phyloP scores from a whole-genome alignment of 2,113 vertebrate species.

The Phylloscopus trochiloides region DNA sequence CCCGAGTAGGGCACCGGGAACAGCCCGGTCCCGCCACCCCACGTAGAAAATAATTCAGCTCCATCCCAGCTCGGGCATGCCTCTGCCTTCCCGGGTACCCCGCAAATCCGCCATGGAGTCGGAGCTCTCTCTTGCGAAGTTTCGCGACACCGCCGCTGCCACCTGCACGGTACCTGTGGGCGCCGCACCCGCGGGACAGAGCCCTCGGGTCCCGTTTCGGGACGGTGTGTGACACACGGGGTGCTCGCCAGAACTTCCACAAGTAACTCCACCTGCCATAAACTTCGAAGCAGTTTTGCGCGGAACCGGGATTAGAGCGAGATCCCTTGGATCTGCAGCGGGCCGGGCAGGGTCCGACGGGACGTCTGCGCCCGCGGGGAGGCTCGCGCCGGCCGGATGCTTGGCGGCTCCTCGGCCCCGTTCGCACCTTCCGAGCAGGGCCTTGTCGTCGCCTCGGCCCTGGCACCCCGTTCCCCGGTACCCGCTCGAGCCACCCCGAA shows the following conservation, averaged over 20 bases:
- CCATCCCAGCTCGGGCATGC: neutral
- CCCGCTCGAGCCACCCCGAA: neutral
- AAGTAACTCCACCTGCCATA: neutral
- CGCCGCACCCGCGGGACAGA: neutral
- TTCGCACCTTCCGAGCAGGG: neutral
- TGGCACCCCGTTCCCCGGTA: neutral
- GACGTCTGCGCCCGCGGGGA: neutral
- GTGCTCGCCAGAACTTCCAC: neutral
- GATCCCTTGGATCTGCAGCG: neutral
- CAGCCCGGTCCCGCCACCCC: neutral
- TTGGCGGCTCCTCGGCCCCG: neutral
- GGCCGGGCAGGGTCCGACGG: neutral
- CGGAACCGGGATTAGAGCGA: neutral
- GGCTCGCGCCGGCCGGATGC: neutral
- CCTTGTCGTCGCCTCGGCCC: neutral
- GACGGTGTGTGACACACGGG: neutral
- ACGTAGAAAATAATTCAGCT: neutral
- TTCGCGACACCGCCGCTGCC: neutral
- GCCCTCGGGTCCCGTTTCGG: neutral
- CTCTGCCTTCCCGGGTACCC: neutral
- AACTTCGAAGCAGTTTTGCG: neutral
- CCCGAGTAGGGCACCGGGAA: neutral
- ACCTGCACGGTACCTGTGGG: neutral
- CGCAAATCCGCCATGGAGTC: neutral
- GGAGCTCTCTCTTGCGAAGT: neutral